Evolutionary conservation across 2,797 vertebrate species (phyloP).

Genomic region (Chaunax sp.): DNA sequence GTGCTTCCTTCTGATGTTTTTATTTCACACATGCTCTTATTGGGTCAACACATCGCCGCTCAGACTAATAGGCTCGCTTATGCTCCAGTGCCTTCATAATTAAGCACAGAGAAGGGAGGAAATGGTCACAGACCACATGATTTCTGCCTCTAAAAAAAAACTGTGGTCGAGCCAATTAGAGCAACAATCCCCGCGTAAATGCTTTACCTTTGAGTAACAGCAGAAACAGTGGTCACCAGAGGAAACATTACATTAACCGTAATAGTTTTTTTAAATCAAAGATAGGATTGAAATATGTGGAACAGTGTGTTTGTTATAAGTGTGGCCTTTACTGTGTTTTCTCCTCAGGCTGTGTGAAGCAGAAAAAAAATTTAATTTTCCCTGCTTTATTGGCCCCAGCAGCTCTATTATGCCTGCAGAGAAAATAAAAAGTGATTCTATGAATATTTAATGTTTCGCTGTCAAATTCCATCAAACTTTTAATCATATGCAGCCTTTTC

Average conservation of each 20-base stretch:
- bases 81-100: constrained; percentile 11
- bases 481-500: too few species aligned
- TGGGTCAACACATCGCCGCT: constrained; percentile 22
- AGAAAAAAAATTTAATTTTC: too few species aligned
- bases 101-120: constrained; percentile 12
- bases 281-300: too few species aligned
- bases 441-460: not conserved
- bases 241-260: too few species aligned
- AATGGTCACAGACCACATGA: not conserved
- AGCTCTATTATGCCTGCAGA: not conserved
- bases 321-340: too few species aligned
- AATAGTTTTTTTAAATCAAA: too few species aligned
- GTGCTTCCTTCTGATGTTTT: constrained; percentile 28
- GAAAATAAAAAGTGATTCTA: not conserved
- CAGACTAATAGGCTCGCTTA: not conserved
- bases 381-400: not conserved
- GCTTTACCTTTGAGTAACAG: not conserved
- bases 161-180: not conserved
- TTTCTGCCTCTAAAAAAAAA: constrained; percentile 7
- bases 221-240: not conserved
- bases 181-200: not conserved
- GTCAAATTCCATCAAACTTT: not conserved
- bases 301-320: too few species aligned
- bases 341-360: too few species aligned
- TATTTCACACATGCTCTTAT: constrained; percentile 25